phyloP scores from a whole-genome alignment of 2,888 invertebrate genomes.

The Palloptera scutellata region DNA sequence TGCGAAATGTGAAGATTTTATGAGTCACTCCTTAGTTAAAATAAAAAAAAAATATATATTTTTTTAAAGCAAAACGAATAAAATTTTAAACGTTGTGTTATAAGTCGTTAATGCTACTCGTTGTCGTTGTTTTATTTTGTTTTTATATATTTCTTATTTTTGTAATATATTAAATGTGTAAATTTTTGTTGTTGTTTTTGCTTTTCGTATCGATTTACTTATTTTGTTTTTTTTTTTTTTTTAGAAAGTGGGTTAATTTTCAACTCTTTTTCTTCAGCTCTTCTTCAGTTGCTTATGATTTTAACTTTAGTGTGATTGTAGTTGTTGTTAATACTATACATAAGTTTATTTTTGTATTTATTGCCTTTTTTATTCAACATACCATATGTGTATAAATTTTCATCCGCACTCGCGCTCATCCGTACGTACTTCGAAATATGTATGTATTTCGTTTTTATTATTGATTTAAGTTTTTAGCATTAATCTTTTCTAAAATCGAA shows the following conservation, averaged over 20 bases:
- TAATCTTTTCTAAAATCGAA: background rate
- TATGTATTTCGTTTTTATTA: background rate
- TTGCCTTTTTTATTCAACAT: background rate
- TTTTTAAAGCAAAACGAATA: no score
- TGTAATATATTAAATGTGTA: background rate
- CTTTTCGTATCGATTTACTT: slow-evolving; percentile 7
- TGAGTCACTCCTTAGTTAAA: no score
- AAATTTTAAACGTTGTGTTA: background rate
- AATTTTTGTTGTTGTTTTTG: slow-evolving; percentile 4
- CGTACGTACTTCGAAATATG: background rate
- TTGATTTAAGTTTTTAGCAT: background rate
- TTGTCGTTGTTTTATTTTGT: background rate
- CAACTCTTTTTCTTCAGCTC: background rate
- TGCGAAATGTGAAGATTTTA: no score
- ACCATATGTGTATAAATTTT: background rate
- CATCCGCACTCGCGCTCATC: background rate
- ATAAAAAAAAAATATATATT: no score
- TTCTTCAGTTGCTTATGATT: slow-evolving; percentile 10
- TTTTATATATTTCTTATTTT: background rate
- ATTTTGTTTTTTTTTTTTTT: no score
- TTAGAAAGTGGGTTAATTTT: slow-evolving; percentile 32
- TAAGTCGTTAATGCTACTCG: background rate
- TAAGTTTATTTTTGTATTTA: background rate
- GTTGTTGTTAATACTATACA: background rate
- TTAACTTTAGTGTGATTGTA: background rate